Base-by-base conservation (phyloP, 2,797 vertebrate genomes). In the Ctenochaetus hawaiiensis region DNA sequence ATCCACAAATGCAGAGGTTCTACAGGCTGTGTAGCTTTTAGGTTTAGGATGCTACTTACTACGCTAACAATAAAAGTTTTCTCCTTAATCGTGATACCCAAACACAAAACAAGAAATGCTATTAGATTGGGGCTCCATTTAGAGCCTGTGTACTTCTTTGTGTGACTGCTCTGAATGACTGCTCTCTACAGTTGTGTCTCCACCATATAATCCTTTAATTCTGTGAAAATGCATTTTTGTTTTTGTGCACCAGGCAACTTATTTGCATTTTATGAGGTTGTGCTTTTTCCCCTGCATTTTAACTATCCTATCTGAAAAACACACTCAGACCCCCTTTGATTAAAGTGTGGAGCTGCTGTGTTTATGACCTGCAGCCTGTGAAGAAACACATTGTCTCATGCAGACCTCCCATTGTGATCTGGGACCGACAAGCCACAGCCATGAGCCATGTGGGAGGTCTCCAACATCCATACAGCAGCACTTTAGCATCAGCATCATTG, bases 181-280 rank as follows among this genome's bases (percentile, higher is more conserved):
- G 12, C 13, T 37, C 4, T 20, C 53, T 26, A 1, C 5, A 22
- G 57, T 49, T 41, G 17, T 41, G 39, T 41, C 6, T 2, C 8
- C 17, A 18, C 45, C 49, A 0, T 47, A 39, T 22, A 72, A 53
- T 66, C 64, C 57, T 37, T 49, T 65, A 61, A 73, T 61, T 52
- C 59, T 5, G 9, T 53, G n/a, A 48, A 82, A 76, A 59, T 22
- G 20, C 44, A 43, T 67, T 56, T 72, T 6, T 67, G 34, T 69
- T 67, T 47, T n/a, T 43, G 62, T 53, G 44, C 39, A 75, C 2
- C 20, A 10, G 13, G 26, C 54, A 51, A 48, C 56, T 30, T 17
- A n/a, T 72, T 76, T 77, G 26, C 63, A 81, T 80, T 80, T 72
- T 57, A 71, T 43, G 59, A 84, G 67, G 26, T 73, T 22, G 8